These are phyloP conservation scores for Hanleya hanleyi DNA, from an alignment of 2,888 invertebrate species.

Conservation along the genomic window DNA sequence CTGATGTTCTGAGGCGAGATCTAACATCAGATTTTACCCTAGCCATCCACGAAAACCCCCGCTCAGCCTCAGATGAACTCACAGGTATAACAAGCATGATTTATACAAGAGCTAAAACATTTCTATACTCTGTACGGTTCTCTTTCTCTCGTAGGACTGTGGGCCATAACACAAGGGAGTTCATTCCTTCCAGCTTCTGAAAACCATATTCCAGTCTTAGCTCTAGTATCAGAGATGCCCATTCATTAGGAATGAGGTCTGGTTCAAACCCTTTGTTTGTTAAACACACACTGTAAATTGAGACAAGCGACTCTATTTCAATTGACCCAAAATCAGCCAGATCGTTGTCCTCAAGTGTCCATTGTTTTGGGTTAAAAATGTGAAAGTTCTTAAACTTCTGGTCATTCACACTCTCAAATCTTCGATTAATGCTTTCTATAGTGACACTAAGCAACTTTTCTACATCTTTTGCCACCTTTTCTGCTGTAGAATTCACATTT, in stretches of 20 bases:
- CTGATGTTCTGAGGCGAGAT: neutral
- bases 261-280: neutral
- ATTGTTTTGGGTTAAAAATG: neutral
- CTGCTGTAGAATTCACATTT: no score
- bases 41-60: constrained; percentile 2
- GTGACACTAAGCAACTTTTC: neutral
- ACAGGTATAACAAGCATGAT: neutral
- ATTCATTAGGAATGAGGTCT: neutral
- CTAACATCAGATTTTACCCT: neutral
- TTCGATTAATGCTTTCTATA: neutral
- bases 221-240: neutral
- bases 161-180: neutral
- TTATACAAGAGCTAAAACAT: neutral
- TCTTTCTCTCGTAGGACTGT: neutral
- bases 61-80: neutral
- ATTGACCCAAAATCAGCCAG: neutral
- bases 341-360: neutral
- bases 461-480: neutral
- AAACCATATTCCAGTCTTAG: neutral
- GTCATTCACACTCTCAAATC: constrained; percentile 2
- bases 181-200: neutral
- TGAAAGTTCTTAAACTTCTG: neutral
- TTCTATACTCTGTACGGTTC: neutral
- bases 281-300: neutral
- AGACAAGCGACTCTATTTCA: neutral